A percentile compares a stretch with the other conserved stretches of the same genome.
Conservation (phyloP, 1,140 invertebrate species). For the Lasioglossum baleicum region DNA sequence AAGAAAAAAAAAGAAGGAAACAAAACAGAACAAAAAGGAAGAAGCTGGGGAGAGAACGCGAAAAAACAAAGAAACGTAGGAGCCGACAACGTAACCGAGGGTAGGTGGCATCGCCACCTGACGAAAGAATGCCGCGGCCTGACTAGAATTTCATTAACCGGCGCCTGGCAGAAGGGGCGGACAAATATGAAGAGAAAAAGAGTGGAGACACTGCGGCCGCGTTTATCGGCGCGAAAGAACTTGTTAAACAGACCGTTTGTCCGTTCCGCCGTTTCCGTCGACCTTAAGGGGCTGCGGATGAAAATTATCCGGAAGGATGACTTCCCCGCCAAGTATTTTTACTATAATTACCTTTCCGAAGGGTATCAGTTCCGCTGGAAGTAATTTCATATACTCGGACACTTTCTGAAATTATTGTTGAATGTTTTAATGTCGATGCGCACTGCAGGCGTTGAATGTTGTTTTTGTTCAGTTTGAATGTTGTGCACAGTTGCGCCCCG, state of each 20-base stretch:
- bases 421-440: no score
- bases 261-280: conserved; percentile 36
- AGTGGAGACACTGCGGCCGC: conserved; percentile 49
- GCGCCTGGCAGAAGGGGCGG: conserved; percentile 44
- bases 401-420: no score
- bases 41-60: no score
- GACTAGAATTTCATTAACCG: conserved; percentile 77
- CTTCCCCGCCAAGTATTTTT: not conserved
- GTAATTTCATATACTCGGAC: no score
- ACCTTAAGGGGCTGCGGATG: conserved; percentile 10
- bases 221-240: conserved; percentile 67
- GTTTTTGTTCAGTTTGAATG: no score
- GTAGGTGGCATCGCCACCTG: conserved; percentile 72
- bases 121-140: conserved; percentile 77
- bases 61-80: not conserved
- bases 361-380: not conserved
- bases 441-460: no score
- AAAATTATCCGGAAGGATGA: conserved; percentile 36
- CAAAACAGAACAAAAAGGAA: no score
- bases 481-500: no score
- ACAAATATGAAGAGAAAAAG: conserved; percentile 55
- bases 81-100: conserved; percentile 38
- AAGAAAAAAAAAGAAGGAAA: not conserved
- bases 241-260: conserved; percentile 61
- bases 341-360: not conserved